Base-by-base conservation (phyloP, 2,113 vertebrate genomes). In the Nansenia antarctica region DNA sequence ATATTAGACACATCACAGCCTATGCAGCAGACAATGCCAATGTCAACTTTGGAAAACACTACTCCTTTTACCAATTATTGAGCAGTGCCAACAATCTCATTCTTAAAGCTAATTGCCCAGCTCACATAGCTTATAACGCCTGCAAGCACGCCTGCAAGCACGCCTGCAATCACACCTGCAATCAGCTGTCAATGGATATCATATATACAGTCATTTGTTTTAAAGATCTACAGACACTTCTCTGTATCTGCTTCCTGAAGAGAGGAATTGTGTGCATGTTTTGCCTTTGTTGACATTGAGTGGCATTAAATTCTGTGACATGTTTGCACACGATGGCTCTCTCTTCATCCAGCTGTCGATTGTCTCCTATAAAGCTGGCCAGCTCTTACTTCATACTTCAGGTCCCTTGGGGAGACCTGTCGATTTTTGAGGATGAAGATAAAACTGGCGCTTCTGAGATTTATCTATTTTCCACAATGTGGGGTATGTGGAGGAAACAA, bases 221-320 rank as follows among this genome's bases (percentile, higher is more conserved):
- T 39, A 53, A 70, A 70, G 47, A 70, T 70, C 3, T 55, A 55
- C 60, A 71, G 31, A 34, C 70, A 72, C 34, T 65, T 69, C 67
- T 61, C 67, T 14, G 32, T 42, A 29, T 70, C 69, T 34, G 59
- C 69, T 53, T 66, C 63, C 30, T 24, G 30, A 53, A 66, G 64
- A 73, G 31, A 67, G 71, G 55, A 67, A 67, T 30, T 61, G 53
- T 26, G 22, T 45, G 53, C 26, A 20, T 72, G 47, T 55, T 72
- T 65, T 32, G 24, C 22, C 12, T 59, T 69, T 45, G 20, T 59
- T 32, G 29, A 34, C 26, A 62, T 47, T 45, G 55, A 69, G 35
- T 69, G 67, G 67, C n/a, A 20, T 20, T 9, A 39, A 39, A 39
- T 39, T 39, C 37, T 39, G n/a, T n/a, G n/a, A n/a, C n/a, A n/a